phyloP scores from a whole-genome alignment of 1,140 invertebrate species.

The Bombus pascuorum region DNA sequence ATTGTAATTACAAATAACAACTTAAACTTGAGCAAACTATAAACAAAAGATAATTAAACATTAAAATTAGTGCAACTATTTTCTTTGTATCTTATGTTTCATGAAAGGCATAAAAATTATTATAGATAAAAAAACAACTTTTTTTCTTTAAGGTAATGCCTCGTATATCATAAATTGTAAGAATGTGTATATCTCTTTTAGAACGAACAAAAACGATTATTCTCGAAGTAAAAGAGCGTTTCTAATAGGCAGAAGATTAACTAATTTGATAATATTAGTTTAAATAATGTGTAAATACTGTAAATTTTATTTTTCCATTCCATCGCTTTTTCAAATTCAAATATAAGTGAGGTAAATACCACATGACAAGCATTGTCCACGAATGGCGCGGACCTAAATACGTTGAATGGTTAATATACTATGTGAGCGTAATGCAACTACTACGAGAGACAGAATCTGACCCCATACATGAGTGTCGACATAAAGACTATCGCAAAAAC shows the following conservation, averaged over 20 bases:
- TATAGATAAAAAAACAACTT: neutral
- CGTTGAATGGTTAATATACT: slow-evolving; percentile 59
- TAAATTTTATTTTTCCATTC: neutral
- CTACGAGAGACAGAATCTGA: slow-evolving; percentile 31
- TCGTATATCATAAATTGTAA: neutral
- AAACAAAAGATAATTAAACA: neutral
- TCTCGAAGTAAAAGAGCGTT: neutral
- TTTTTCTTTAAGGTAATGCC: neutral
- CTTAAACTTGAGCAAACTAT: neutral
- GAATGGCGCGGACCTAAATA: slow-evolving; percentile 33
- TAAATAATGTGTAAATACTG: neutral
- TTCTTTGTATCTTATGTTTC: neutral
- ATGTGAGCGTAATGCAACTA: slow-evolving; percentile 25
- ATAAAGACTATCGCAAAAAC: slow-evolving; percentile 68
- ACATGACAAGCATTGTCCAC: slow-evolving; percentile 16
- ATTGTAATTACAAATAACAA: slow-evolving; percentile 5
- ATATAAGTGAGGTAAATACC: slow-evolving; percentile 7
- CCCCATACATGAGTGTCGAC: slow-evolving; percentile 31
- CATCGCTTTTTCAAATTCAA: slow-evolving; percentile 29
- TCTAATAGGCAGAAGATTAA: neutral
- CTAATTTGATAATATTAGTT: slow-evolving; percentile 9
- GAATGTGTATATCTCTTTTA: slow-evolving; percentile 1
- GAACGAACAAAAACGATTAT: neutral
- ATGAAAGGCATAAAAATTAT: neutral
- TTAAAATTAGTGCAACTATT: slow-evolving; percentile 17